Evolutionary conservation across 2,113 vertebrate genomes (phyloP), one percentile per base, ranked within the genome.

Genomic region (Scytalopus superciliaris): DNA sequence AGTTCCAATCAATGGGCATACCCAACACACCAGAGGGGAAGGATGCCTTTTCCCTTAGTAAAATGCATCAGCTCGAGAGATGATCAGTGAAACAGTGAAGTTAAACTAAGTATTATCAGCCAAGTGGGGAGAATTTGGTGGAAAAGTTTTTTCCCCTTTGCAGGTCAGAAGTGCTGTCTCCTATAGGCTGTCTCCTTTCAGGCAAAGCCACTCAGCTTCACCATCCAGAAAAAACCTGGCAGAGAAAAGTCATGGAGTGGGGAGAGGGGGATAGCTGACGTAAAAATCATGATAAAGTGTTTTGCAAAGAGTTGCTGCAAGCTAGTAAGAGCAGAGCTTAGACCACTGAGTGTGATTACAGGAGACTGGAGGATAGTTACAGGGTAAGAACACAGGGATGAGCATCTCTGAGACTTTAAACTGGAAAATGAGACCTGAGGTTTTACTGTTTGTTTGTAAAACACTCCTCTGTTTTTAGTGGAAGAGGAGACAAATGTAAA

Each of bases 351-450:
- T n/a, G 30, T 63, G 40, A 78, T 80, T 75, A 50, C 4, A 37
- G 68, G 77, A 30, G 6, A 10, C 83, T 89, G 83, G 89, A 81
- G 80, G 74, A 53, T 89, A 92, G 87, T 91, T 94, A 63, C 64
- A 63, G 73, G 82, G 56, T 83, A 74, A 44, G 89, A 90, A 84
- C 55, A 24, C 42, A 42, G 42, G 5, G 21, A 42, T 19, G 79
- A 88, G 55, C 50, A 42, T 76, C 78, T 84, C 72, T 21, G 77
- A 84, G 91, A 17, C 79, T 69, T 88, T 60, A 68, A 57, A 90
- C 50, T 86, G 87, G 76, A 92, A 90, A 96, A 95, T 87, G 69
- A 92, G 56, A 56, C 14, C 60, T 81, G 79, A 90, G 85, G 19
- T 93, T 90, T 92, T 87, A 78, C 33, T 4, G 7, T 77, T 90